phyloP scores from a whole-genome alignment of 2,797 vertebrate genomes.

The Tamandua tetradactyla region DNA sequence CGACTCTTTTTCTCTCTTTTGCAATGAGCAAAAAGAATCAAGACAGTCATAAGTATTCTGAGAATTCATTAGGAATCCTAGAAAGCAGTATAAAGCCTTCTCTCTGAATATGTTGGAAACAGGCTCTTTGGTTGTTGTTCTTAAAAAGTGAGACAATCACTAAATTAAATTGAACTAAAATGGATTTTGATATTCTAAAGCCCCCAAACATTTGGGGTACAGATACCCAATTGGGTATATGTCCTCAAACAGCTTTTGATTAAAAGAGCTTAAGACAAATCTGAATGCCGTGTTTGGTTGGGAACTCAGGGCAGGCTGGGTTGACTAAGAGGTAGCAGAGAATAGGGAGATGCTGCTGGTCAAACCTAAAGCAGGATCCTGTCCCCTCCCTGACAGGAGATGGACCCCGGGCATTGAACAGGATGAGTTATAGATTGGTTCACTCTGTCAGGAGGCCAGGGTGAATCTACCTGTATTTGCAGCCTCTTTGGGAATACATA shows the following conservation, averaged over 20 bases:
- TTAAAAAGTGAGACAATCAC: neutral
- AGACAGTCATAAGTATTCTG: neutral
- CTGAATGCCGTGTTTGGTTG: neutral
- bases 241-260: neutral
- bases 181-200: neutral
- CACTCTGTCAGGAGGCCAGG: neutral
- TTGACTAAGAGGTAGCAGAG: neutral
- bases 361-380: neutral
- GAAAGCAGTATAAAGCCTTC: neutral
- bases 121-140: no score
- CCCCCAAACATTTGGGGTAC: neutral
- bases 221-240: neutral
- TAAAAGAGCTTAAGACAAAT: slow-evolving; percentile 19
- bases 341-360: neutral
- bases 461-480: neutral
- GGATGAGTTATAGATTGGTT: neutral
- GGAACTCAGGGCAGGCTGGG: neutral
- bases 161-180: neutral
- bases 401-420: neutral
- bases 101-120: neutral
- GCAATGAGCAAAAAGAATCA: neutral
- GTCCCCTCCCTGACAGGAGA: neutral
- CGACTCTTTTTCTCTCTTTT: slow-evolving; percentile 20
- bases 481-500: neutral
- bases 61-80: neutral